A percentile compares a stretch with the other conserved stretches of the same genome.
Conservation (phyloP, 2,797 vertebrate genomes). For the Centropyge bicolor region DNA sequence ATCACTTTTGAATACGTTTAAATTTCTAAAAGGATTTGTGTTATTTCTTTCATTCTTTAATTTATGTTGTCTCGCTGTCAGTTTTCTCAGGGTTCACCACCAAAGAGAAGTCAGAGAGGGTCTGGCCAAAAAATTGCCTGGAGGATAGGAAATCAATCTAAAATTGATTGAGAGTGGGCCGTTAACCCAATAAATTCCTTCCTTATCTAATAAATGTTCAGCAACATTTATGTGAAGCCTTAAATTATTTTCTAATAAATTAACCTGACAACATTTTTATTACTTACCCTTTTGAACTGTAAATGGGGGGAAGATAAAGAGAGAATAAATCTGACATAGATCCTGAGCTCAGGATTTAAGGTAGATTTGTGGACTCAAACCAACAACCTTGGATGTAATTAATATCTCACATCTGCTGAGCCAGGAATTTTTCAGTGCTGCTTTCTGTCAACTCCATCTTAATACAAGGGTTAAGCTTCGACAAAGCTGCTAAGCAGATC, state of each 20-base stretch:
- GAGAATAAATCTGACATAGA: conserved; percentile 23
- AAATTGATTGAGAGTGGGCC: neutral
- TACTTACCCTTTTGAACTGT: conserved; percentile 30
- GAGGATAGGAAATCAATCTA: neutral
- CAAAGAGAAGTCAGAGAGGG: neutral
- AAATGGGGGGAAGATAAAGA: conserved; percentile 27
- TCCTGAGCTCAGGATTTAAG: neutral
- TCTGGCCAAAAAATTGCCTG: neutral
- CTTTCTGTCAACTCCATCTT: neutral
- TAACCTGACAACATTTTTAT: conserved; percentile 29
- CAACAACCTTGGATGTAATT: conserved; percentile 30
- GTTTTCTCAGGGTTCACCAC: neutral
- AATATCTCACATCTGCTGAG: conserved; percentile 19
- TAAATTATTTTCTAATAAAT: conserved; percentile 15
- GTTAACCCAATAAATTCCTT: conserved; percentile 1
- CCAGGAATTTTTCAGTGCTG: conserved; percentile 10
- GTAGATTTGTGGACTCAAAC: conserved; percentile 38
- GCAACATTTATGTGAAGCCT: neutral
- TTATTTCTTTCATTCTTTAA: neutral
- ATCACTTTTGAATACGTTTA: neutral
- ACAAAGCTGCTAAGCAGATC: conserved; percentile 26
- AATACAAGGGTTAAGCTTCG: conserved; percentile 12
- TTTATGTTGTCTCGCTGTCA: neutral
- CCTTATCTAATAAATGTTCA: neutral
- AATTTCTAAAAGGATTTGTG: neutral